A percentile compares a stretch with the other conserved stretches of the same genome.
Evolutionary conservation across 2,113 vertebrate species (phyloP).

Genomic region (Benitochromis conjunctus): DNA sequence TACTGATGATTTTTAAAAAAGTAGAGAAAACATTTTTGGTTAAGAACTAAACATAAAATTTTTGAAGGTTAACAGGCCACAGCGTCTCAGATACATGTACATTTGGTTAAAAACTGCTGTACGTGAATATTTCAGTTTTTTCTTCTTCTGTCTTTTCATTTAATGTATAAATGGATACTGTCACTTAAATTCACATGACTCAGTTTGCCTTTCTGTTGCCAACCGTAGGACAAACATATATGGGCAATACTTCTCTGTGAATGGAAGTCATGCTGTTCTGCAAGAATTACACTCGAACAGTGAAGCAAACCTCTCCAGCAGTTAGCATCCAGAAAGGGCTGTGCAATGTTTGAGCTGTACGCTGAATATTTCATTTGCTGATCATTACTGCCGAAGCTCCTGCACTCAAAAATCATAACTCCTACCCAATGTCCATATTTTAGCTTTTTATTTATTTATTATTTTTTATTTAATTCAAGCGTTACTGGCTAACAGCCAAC

Average conservation of each 20-base stretch:
- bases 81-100: not conserved
- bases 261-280: not conserved
- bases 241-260: not conserved
- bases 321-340: not conserved
- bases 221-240: not conserved
- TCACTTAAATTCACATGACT: not conserved
- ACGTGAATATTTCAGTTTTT: too few species aligned
- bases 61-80: not conserved
- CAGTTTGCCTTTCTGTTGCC: not conserved
- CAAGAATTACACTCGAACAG: not conserved
- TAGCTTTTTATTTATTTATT: not conserved
- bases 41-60: not conserved
- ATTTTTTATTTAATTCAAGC: not conserved
- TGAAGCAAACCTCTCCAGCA: not conserved
- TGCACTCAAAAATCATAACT: not conserved
- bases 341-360: not conserved
- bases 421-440: not conserved
- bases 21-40: not conserved
- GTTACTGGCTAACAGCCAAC: not conserved
- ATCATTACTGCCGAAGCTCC: not conserved
- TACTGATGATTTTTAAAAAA: not conserved
- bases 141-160: too few species aligned
- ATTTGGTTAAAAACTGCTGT: too few species aligned
- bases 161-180: too few species aligned
- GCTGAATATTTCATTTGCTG: not conserved